A percentile compares a stretch with the other conserved stretches of the same genome.
Evolutionary conservation across 2,888 invertebrate genomes (phyloP).

Genomic region (Hylaea fasciaria): DNA sequence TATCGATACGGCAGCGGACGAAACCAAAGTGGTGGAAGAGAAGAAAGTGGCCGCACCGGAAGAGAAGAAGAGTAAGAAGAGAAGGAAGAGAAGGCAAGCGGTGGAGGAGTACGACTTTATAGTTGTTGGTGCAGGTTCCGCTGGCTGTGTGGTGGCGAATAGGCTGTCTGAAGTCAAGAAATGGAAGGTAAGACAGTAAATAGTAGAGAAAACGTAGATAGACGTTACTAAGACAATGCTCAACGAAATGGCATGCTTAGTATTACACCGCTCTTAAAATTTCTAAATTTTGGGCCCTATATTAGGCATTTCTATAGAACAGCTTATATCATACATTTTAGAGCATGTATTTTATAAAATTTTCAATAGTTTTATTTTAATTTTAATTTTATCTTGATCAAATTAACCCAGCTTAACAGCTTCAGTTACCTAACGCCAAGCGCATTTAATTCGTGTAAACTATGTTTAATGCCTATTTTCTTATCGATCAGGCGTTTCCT

Average conservation of each 20-base stretch:
- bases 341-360: too few species aligned
- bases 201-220: background rate
- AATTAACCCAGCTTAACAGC: too few species aligned
- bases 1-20: conserved; percentile 54
- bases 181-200: conserved; percentile 85
- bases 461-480: conserved; percentile 31
- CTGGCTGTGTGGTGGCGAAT: conserved; percentile 88
- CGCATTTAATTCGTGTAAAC: background rate
- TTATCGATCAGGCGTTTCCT: background rate
- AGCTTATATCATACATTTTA: too few species aligned
- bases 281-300: too few species aligned
- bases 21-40: conserved; percentile 23
- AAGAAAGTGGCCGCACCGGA: conserved; percentile 39
- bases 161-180: conserved; percentile 85
- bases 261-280: too few species aligned
- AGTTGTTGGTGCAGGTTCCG: conserved; percentile 87
- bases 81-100: conserved; percentile 56
- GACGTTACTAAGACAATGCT: too few species aligned
- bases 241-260: too few species aligned
- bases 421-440: background rate
- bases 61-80: conserved; percentile 46
- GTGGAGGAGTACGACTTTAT: conserved; percentile 85
- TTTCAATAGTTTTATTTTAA: too few species aligned
- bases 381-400: too few species aligned
- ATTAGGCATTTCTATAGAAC: too few species aligned